Percentiles rank a stretch among this genome's conserved stretches.
Conservation (phyloP, 2,113 vertebrate species). For the Pantherophis guttatus region DNA sequence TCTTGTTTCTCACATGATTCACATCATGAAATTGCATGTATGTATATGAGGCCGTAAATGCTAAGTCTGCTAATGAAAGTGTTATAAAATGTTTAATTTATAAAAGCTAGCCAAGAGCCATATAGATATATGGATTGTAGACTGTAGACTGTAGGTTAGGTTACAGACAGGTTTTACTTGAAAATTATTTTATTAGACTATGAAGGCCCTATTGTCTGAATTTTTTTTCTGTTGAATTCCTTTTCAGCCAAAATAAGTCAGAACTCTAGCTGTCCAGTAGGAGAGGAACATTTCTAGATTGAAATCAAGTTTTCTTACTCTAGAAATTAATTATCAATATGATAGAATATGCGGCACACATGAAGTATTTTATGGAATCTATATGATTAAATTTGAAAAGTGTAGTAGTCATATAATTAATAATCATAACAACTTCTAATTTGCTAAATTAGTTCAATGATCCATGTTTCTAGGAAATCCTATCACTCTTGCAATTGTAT, state of each 20-base stretch:
- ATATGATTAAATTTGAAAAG: not conserved
- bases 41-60: not conserved
- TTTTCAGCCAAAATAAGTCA: not conserved
- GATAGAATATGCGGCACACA: too few relatives aligned
- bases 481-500: not conserved
- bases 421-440: not conserved
- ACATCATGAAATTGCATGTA: not conserved
- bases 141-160: not conserved
- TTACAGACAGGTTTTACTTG: not conserved
- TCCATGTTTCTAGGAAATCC: not conserved
- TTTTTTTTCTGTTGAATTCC: not conserved
- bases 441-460: not conserved
- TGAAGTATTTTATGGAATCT: not conserved
- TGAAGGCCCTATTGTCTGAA: not conserved
- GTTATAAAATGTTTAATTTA: not conserved
- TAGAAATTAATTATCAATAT: not conserved
- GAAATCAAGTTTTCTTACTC: not conserved
- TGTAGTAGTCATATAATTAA: not conserved
- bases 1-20: not conserved
- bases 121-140: not conserved
- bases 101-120: not conserved
- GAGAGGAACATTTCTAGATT: not conserved
- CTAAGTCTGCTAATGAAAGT: not conserved
- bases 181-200: not conserved
- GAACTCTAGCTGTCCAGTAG: not conserved